Conservation (phyloP, 2,888 invertebrate species). For the Andrena flavipes region DNA sequence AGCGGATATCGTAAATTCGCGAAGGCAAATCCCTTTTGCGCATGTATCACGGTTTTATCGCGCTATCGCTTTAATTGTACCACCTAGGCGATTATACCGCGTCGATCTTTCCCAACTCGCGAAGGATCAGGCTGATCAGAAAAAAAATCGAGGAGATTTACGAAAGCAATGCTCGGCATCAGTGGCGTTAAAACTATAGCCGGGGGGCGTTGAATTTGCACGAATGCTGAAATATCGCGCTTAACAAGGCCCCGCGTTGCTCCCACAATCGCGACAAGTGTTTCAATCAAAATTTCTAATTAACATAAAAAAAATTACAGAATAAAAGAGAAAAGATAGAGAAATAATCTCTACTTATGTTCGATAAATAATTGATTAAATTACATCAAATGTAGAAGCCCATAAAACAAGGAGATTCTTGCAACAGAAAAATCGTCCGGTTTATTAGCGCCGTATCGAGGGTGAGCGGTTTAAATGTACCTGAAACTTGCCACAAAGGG, state of each 20-base stretch:
- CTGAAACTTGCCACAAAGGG: neutral
- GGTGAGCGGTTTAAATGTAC: neutral
- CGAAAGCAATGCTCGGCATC: no score
- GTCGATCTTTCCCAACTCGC: constrained; percentile 30
- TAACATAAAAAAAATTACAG: no score
- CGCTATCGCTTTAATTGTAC: constrained; percentile 55
- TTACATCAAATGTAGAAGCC: neutral
- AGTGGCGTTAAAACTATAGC: no score
- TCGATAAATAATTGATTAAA: neutral
- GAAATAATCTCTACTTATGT: no score
- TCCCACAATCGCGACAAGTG: no score
- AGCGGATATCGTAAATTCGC: constrained; percentile 76
- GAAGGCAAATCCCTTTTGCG: constrained; percentile 71
- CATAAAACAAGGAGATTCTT: neutral
- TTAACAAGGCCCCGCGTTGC: no score
- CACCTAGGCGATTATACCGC: constrained; percentile 8
- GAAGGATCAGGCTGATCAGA: neutral
- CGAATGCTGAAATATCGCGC: no score
- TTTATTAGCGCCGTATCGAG: constrained; percentile 14
- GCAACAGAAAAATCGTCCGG: constrained; percentile 5
- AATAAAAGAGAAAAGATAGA: no score
- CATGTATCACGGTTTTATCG: constrained; percentile 51
- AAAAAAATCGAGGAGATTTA: neutral
- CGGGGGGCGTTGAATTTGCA: no score
- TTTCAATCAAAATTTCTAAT: no score